Conservation (phyloP, 2,888 invertebrate species). For the Polyommatus icarus region DNA sequence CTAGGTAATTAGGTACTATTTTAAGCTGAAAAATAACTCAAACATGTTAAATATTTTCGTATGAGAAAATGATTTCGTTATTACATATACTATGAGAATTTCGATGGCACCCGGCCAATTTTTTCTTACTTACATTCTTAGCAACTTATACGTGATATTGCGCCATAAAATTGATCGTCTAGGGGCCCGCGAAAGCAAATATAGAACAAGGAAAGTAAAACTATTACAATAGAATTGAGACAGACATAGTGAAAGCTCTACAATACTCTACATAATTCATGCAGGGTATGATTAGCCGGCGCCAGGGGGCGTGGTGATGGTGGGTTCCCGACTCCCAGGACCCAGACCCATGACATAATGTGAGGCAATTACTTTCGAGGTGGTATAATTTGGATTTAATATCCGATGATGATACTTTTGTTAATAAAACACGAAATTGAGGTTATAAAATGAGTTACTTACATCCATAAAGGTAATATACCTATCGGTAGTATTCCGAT, state of each 20-base stretch:
- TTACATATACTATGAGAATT: too few species aligned
- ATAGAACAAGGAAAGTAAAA: background rate
- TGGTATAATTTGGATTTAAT: background rate
- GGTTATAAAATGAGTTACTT: background rate
- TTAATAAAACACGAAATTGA: background rate
- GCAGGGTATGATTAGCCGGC: background rate
- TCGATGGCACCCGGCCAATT: too few species aligned
- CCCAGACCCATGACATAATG: slow-evolving; percentile 7
- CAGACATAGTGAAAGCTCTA: background rate
- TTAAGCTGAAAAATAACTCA: too few species aligned
- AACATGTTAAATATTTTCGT: too few species aligned
- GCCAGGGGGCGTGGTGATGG: slow-evolving; percentile 18
- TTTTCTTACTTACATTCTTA: too few species aligned
- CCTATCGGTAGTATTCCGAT: too few species aligned
- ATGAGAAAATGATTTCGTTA: too few species aligned
- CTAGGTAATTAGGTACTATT: too few species aligned
- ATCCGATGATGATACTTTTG: background rate
- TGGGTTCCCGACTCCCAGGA: background rate
- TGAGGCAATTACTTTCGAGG: slow-evolving; percentile 17
- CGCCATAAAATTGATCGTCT: too few species aligned
- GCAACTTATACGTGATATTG: too few species aligned
- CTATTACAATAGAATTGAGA: background rate
- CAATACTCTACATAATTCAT: background rate
- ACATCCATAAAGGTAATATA: too few species aligned
- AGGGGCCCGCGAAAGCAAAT: too few species aligned